Evolutionary conservation across 2,888 invertebrate species (phyloP).

Genomic region (Sturmia bella): DNA sequence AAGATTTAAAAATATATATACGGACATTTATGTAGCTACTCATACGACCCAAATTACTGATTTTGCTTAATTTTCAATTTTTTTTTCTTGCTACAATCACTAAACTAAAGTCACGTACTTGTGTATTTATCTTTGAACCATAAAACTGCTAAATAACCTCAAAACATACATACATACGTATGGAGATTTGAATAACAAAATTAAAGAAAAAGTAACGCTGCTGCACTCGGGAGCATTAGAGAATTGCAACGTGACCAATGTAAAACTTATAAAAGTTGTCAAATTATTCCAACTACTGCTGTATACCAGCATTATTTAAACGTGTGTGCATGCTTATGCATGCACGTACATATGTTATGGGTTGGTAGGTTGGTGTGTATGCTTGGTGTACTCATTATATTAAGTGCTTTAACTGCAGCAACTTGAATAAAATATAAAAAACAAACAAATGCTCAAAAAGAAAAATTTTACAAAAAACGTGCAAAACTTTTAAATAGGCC

Average conservation of each 20-base stretch:
- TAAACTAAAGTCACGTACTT: conserved; percentile 45
- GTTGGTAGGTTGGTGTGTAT: neutral
- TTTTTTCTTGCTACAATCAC: conserved; percentile 5
- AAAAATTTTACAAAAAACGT: neutral
- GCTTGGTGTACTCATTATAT: neutral
- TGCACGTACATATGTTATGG: neutral
- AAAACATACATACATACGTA: too few species aligned
- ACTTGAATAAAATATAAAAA: neutral
- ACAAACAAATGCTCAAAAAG: neutral
- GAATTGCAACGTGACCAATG: neutral
- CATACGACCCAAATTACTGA: too few species aligned
- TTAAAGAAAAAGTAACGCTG: too few species aligned
- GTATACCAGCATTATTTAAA: neutral
- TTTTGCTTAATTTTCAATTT: conserved; percentile 4
- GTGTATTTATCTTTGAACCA: too few species aligned
- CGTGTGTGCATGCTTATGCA: neutral
- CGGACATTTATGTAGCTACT: too few species aligned
- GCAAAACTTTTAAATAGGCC: conserved; percentile 10
- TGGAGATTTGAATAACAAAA: too few species aligned
- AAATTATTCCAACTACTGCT: too few species aligned
- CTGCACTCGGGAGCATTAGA: too few species aligned
- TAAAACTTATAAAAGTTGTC: neutral
- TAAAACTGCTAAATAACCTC: too few species aligned
- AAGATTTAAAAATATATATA: too few species aligned
- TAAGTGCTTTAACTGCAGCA: conserved; percentile 4